Base-by-base conservation (phyloP, 1,140 invertebrate genomes). In the Dinothrombium tinctorium region DNA sequence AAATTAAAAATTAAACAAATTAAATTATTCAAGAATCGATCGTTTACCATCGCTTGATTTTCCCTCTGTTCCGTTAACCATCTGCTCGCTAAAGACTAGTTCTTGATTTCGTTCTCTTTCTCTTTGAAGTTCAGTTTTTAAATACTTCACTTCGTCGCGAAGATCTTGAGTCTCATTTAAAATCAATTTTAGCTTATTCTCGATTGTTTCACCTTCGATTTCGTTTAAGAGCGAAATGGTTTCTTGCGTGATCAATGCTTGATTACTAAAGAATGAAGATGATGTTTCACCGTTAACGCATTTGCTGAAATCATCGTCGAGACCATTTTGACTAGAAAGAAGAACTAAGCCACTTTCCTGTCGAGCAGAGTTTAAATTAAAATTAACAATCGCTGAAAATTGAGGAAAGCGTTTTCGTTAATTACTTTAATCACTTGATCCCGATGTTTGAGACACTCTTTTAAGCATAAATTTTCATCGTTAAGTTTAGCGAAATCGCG, bases 361-460 rank as follows among this genome's bases (percentile, higher is more conserved):
- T n/a, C n/a, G n/a, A n/a, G n/a, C n/a, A n/a, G n/a, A n/a, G n/a
- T n/a, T n/a, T n/a, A n/a, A n/a, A n/a, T n/a, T n/a, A n/a, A n/a
- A n/a, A n/a, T n/a, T n/a, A n/a, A n/a, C n/a, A n/a, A n/a, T n/a
- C n/a, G n/a, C n/a, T n/a, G n/a, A n/a, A n/a, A 35, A 4, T 22
- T 1, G 35, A 28, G 53, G n/a, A n/a, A n/a, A n/a, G n/a, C n/a
- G n/a, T n/a, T n/a, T n/a, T n/a, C n/a, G n/a, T n/a, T n/a, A n/a
- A 54, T 56, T 58, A 76, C 74, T 59, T 73, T 64, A 49, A 87
- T 83, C 37, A 86, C 67, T 45, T 69, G 61, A 61, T 89, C 81
- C 23, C 80, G 63, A 52, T 82, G 72, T 44, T 69, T 66, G 37
- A 89, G 57, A 49, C 80, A 75, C 37, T 69, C 65, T 53, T 69